A percentile compares a stretch with the other conserved stretches of the same genome.
Evolutionary conservation across 1,140 invertebrate genomes (phyloP).

Genomic region (Gonatopus flavifemur): DNA sequence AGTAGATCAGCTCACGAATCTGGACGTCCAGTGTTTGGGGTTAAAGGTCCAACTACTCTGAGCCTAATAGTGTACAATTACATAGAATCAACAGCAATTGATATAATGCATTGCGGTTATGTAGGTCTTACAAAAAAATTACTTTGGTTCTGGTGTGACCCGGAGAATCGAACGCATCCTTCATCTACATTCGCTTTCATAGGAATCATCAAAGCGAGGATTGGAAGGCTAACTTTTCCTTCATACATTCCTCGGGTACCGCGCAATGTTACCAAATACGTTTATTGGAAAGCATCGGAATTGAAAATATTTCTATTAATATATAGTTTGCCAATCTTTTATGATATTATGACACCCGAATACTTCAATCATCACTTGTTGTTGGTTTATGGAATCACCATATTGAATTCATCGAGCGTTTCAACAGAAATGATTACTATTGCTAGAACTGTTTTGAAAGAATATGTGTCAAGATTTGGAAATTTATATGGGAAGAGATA

Average conservation of each 20-base stretch:
- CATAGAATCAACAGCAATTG: conserved; percentile 14
- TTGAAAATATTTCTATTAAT: not conserved
- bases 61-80: conserved; percentile 10
- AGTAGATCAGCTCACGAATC: not conserved
- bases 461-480: too few species aligned
- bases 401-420: not conserved
- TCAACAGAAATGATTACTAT: not conserved
- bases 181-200: not conserved
- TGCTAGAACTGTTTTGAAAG: too few species aligned
- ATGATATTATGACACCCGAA: not conserved
- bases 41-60: conserved; percentile 11
- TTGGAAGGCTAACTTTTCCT: conserved; percentile 4
- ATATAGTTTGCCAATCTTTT: not conserved
- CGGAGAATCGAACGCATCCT: not conserved
- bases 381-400: not conserved
- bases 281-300: too few species aligned
- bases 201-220: not conserved
- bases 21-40: not conserved
- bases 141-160: not conserved
- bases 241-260: not conserved
- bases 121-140: conserved; percentile 2
- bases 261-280: not conserved
- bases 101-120: conserved; percentile 22
- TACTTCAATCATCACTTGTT: not conserved
- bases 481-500: not conserved